A percentile compares a stretch with the other conserved stretches of the same genome.
Evolutionary conservation across 2,888 invertebrate species (phyloP).

Genomic region (Parnassius mnemosyne): DNA sequence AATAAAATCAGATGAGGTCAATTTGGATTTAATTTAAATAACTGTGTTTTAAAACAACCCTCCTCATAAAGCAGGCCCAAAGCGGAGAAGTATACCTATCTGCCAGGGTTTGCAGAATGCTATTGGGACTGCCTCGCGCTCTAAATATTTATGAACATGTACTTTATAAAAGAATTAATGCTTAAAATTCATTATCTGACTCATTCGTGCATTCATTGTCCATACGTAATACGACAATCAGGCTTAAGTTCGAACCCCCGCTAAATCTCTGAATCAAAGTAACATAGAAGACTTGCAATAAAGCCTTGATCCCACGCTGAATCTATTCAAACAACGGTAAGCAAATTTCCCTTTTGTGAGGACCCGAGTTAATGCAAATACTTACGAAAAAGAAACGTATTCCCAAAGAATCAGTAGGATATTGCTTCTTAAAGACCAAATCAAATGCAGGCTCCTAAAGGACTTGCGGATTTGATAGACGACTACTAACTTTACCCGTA

Average conservation of each 20-base stretch:
- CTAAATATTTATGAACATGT: too few species aligned
- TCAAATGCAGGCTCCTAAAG: slow-evolving; percentile 49
- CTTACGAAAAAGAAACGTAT: slow-evolving; percentile 52
- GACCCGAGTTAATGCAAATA: slow-evolving; percentile 63
- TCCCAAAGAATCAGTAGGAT: slow-evolving; percentile 57
- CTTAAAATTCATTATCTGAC: slow-evolving; percentile 9
- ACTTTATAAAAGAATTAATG: too few species aligned
- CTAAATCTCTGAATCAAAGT: slow-evolving; percentile 34
- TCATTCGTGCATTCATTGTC: slow-evolving; percentile 17
- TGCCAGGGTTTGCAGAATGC: too few species aligned
- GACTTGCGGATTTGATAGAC: slow-evolving; percentile 22
- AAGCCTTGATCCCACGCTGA: slow-evolving; percentile 45
- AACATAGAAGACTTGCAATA: slow-evolving; percentile 36
- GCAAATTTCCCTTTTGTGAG: slow-evolving; percentile 60
- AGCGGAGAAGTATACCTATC: too few species aligned
- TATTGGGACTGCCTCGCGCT: too few species aligned
- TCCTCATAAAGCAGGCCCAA: too few species aligned
- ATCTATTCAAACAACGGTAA: slow-evolving; percentile 50
- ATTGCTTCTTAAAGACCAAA: slow-evolving; percentile 55
- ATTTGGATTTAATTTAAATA: too few species aligned
- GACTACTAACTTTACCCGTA: slow-evolving; percentile 29
- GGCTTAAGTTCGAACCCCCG: slow-evolving; percentile 13
- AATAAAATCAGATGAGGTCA: too few species aligned
- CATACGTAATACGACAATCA: slow-evolving; percentile 16
- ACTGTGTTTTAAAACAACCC: too few species aligned